phyloP scores from a whole-genome alignment of 2,113 vertebrate species.

The Cercopithecus mona region DNA sequence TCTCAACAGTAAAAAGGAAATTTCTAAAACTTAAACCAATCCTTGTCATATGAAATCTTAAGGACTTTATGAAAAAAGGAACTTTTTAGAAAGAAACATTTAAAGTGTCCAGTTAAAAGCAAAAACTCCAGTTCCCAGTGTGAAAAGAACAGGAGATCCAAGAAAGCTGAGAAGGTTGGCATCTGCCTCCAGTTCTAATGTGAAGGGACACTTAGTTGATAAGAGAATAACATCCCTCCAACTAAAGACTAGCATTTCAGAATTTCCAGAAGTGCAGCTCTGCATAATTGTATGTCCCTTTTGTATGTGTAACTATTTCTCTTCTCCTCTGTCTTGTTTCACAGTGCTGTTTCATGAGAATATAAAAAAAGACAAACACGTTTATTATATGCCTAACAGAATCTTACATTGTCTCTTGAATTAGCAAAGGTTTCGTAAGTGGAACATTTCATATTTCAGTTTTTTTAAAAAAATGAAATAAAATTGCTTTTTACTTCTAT shows the following conservation, averaged over 20 bases:
- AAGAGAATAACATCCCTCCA: not conserved
- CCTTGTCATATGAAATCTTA: not conserved
- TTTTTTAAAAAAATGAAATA: not conserved
- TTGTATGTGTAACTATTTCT: not conserved
- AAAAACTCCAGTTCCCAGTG: not conserved
- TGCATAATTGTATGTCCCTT: not conserved
- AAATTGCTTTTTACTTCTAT: not conserved
- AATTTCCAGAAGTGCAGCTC: not conserved
- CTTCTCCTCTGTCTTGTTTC: not conserved
- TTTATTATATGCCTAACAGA: not conserved
- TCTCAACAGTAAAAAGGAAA: not conserved
- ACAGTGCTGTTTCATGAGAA: not conserved
- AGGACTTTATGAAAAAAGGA: not conserved
- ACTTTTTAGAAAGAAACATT: not conserved
- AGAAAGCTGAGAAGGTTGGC: not conserved
- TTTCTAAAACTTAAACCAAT: conserved; percentile 13
- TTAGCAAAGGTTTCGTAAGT: not conserved
- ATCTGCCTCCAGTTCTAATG: not conserved
- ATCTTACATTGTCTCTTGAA: not conserved
- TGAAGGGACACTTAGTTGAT: not conserved
- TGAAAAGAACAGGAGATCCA: not conserved
- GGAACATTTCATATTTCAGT: not conserved
- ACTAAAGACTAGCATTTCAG: not conserved
- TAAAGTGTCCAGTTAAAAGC: not conserved
- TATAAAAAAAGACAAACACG: not conserved